Percentiles rank a stretch among this genome's conserved stretches.
phyloP scores from a whole-genome alignment of 2,888 invertebrate species.

The Dromius quadrimaculatus region DNA sequence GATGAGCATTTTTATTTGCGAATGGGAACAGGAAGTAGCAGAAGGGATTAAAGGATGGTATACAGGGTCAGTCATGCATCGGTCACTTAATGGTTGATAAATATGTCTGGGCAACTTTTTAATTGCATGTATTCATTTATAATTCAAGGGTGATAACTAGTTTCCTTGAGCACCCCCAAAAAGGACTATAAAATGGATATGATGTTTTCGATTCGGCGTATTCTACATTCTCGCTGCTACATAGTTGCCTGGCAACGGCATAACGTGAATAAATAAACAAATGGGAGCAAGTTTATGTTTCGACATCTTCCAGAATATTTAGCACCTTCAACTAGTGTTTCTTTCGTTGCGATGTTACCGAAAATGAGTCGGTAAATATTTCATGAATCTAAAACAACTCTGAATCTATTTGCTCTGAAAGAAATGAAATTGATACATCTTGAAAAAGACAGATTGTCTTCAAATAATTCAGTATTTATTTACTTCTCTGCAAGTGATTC shows the following conservation, averaged over 20 bases:
- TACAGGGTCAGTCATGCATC: too few species aligned
- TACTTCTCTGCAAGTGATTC: too few species aligned
- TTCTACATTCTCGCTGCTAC: too few species aligned
- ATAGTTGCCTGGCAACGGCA: conserved; percentile 1
- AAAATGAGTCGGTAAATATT: conserved; percentile 20
- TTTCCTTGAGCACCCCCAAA: conserved; percentile 18
- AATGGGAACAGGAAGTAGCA: too few species aligned
- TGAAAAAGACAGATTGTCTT: too few species aligned
- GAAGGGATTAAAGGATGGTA: too few species aligned
- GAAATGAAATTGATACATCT: too few species aligned
- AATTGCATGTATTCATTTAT: conserved; percentile 45
- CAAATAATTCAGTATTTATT: too few species aligned
- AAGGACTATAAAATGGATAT: background rate
- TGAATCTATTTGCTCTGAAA: too few species aligned
- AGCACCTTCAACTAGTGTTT: conserved; percentile 25
- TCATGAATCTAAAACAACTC: background rate
- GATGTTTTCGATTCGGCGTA: background rate
- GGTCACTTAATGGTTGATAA: too few species aligned
- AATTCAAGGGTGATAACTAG: conserved; percentile 46
- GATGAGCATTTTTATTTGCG: too few species aligned
- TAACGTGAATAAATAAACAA: conserved; percentile 25
- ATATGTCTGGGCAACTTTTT: too few species aligned
- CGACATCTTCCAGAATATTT: conserved; percentile 9
- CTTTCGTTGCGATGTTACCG: conserved; percentile 19
- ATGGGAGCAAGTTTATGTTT: conserved; percentile 13